phyloP scores from a whole-genome alignment of 2,113 vertebrate species.

The Mus musculus region DNA sequence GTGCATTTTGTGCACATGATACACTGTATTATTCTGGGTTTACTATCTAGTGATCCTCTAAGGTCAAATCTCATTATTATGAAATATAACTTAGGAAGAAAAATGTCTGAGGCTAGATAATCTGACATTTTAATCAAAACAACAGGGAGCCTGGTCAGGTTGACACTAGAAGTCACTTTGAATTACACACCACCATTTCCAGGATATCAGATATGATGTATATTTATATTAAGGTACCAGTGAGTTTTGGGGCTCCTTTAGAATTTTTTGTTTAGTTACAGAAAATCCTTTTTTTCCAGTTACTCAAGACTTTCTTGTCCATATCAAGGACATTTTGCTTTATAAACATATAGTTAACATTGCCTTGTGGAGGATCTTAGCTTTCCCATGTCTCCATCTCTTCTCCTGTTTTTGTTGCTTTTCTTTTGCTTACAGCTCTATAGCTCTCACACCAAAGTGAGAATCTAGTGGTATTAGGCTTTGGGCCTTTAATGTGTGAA shows the following conservation, averaged over 20 bases:
- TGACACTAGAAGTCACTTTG: conserved; percentile 52
- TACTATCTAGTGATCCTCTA: conserved; percentile 54
- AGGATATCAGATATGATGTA: not conserved
- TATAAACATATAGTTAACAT: not conserved
- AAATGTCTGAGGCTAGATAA: conserved; percentile 58
- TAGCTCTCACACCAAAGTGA: not conserved
- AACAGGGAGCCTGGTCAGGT: conserved; percentile 22
- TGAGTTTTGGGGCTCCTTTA: conserved; percentile 53
- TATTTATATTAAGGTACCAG: conserved; percentile 50
- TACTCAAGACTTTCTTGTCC: not conserved
- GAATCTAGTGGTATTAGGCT: conserved; percentile 14
- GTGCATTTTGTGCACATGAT: not conserved
- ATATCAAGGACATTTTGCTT: conserved; percentile 50
- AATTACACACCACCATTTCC: conserved; percentile 43
- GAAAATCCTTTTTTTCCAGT: not conserved
- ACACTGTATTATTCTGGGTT: conserved; percentile 9
- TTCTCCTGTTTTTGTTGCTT: not conserved
- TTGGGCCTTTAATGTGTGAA: not conserved
- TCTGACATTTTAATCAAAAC: conserved; percentile 66
- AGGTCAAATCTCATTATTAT: conserved; percentile 39
- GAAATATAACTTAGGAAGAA: conserved; percentile 67
- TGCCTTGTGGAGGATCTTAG: not conserved
- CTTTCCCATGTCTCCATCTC: not conserved
- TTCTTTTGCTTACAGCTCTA: not conserved
- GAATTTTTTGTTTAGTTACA: conserved; percentile 39